Evolutionary conservation across 2,113 vertebrate species (phyloP), one percentile per base, ranked within the genome.

Genomic region (Amblyornis subalaris): DNA sequence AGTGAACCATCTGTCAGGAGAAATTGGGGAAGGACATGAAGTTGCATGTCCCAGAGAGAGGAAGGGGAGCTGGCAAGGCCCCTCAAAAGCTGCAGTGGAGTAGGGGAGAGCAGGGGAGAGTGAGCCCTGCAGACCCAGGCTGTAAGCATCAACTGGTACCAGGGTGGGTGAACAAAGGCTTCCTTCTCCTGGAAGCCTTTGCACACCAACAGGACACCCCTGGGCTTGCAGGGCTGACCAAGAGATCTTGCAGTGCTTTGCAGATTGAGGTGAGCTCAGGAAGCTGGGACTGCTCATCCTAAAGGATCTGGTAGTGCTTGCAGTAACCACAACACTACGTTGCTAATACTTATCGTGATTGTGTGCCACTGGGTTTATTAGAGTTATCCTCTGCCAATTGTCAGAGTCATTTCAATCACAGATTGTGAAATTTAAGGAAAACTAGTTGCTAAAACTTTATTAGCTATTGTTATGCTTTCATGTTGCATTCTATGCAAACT

Each of bases 11-110:
- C 18, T 69, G 6, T 19, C 33, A 38, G 65, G 28, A 89, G 23
- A 58, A 64, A 20, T 22, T 54, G 6, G 8, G 24, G 36, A 64
- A 62, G 19, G 18, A 33, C 31, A 20, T 9, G 51, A 21, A 45
- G 15, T 35, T 48, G 9, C 22, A 35, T 9, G 26, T 64, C 54
- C 11, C n/a, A 50, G 53, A 33, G 36, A 10, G 22, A 35, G 10
- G 14, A 29, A 31, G 23, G 8, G n/a, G 10, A 51, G 10, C 8
- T 67, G 38, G 10, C 18, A 36, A 36, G 25, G 12, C 20, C 17
- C 4, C 3, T 6, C 50, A 33, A 50, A 33, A 2, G 1, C 35
- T 74, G 31, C 3, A 12, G 28, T 1, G 14, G 24, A 29, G 14
- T 33, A 24, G 12, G 8, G 12, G 18, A 60, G 20, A 51, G 23